phyloP scores from a whole-genome alignment of 2,888 invertebrate species.

The Parapristionchus giblindavisi region DNA sequence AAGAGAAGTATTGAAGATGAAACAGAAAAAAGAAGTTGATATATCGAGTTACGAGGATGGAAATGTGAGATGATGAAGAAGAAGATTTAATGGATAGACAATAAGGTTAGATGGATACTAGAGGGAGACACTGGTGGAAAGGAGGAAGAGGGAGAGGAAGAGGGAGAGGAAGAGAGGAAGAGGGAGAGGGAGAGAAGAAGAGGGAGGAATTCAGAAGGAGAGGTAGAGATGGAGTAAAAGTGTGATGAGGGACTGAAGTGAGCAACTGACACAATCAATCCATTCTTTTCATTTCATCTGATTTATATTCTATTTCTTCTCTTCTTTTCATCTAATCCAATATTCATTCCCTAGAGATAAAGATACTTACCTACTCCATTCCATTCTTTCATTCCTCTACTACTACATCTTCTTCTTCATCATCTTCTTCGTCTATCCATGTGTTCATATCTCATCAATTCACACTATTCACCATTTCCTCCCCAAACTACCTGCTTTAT shows the following conservation, averaged over 20 bases:
- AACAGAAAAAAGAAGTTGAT: no score
- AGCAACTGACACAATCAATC: no score
- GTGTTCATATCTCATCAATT: no score
- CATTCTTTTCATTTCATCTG: no score
- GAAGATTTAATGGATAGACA: not conserved
- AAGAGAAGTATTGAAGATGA: no score
- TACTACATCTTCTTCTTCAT: not conserved
- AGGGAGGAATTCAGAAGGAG: constrained; percentile 3
- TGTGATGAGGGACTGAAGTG: not conserved
- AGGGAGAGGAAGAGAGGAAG: not conserved
- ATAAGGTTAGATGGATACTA: not conserved
- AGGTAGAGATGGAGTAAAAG: not conserved
- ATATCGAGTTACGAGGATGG: not conserved
- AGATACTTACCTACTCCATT: not conserved
- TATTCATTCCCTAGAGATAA: no score
- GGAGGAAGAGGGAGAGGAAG: constrained; percentile 17
- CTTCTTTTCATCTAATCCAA: no score
- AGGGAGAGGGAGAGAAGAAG: constrained; percentile 6
- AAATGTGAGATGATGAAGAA: not conserved
- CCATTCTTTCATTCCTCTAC: not conserved
- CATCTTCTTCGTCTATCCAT: not conserved
- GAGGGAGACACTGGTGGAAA: not conserved
- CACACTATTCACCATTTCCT: no score
- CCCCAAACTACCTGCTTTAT: no score
- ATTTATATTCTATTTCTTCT: no score